Base-by-base conservation (phyloP, 2,888 invertebrate genomes). In the Ectemnius lituratus region DNA sequence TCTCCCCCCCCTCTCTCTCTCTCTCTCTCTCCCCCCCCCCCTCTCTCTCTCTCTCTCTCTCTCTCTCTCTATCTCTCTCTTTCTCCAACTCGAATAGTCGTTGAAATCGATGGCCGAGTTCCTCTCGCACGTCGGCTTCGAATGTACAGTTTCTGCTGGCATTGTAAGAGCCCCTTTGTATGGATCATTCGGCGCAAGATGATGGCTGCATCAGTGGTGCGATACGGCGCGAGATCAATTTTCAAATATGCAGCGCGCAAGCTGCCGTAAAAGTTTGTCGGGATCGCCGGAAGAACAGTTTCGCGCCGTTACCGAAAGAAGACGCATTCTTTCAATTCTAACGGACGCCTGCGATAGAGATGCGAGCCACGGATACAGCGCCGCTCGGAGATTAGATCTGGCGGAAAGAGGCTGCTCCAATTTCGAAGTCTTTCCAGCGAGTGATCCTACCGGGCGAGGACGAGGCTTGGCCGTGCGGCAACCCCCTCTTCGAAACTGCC, bases 91-190 rank as follows among this genome's bases (percentile, higher is more conserved):
- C 1, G 37, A 11, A 37, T 37, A 37, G 1, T 37, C 37, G 37
- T 37, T 37, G 37, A 37, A 76, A 80, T 83, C 76, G 74, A 82
- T 78, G 80, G 60, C 76, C 79, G 78, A 80, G 66, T 79, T 84
- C 74, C 65, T 23, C 62, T 46, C 67, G 57, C 14, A 60, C 66
- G 47, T 46, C 74, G 56, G 59, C 76, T 72, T 70, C 56, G 63
- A 56, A 64, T 66, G 72, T 57, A 65, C 64, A 52, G 52, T 52
- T 16, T 78, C 75, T 68, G 68, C n/a, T 52, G 45, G 59, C 49
- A 59, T 70, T 59, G 59, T 74, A 63, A 74, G 68, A 63, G 72
- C 61, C 57, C 69, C 62, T 76, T 60, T 37, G 56, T 52, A 47
- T 23, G 56, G 58, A 14, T 18, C 52, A 52, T 61, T 27, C 60